These are phyloP conservation scores for Apis dorsata DNA, from an alignment of 1,140 invertebrate species.

Conservation along the genomic window DNA sequence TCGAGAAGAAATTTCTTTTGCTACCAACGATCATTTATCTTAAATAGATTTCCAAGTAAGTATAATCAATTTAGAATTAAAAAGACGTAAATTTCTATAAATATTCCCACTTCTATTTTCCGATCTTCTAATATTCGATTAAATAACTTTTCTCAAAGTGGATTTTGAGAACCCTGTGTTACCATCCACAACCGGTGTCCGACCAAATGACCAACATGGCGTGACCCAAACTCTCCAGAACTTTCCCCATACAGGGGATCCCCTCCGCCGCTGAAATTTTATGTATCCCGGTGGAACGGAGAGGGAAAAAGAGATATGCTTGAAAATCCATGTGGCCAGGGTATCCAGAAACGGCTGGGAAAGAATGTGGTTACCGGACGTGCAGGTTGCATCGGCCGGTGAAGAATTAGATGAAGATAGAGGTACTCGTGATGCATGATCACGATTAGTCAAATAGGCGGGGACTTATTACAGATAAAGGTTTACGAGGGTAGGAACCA, in stretches of 20 bases:
- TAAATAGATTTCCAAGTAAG: not conserved
- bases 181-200: not conserved
- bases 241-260: not conserved
- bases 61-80: not conserved
- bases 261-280: not conserved
- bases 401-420: slow-evolving; percentile 45
- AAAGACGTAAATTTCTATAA: not conserved
- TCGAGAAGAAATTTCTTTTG: not conserved
- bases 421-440: slow-evolving; percentile 29
- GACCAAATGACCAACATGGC: not conserved
- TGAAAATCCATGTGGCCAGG: not conserved
- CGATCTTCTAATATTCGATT: too few species aligned
- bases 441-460: slow-evolving; percentile 44
- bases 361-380: slow-evolving; percentile 28
- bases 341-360: not conserved
- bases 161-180: not conserved
- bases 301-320: slow-evolving; percentile 8
- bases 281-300: not conserved
- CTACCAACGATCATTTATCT: not conserved
- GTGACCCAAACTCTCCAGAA: slow-evolving; percentile 1
- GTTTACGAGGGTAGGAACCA: not conserved
- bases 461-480: slow-evolving; percentile 19
- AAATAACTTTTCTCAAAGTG: not conserved
- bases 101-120: not conserved
- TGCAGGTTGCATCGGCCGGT: not conserved